These are phyloP conservation scores for Drosophila bocki DNA, from an alignment of 1,140 invertebrate species.

Conservation along the genomic window DNA sequence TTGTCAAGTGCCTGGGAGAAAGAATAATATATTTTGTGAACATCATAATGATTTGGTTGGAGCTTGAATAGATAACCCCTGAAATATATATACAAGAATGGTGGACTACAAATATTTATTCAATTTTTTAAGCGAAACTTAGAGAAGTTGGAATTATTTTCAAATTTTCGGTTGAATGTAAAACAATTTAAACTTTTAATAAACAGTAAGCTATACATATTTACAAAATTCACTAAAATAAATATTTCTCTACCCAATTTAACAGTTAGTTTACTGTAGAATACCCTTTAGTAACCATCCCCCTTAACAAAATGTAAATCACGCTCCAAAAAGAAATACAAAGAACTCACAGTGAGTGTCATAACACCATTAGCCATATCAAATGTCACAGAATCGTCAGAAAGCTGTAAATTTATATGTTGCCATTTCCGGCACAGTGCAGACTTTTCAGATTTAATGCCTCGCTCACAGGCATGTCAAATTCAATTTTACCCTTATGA, in stretches of 20 bases:
- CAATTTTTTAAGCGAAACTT: too few species aligned
- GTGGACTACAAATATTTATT: too few species aligned
- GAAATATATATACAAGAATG: not conserved
- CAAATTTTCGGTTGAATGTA: too few species aligned
- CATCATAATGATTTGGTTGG: conserved; percentile 8
- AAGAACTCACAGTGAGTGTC: conserved; percentile 35
- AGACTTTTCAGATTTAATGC: conserved; percentile 71
- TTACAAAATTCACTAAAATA: not conserved
- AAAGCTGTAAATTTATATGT: conserved; percentile 74
- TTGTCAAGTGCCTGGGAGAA: conserved; percentile 34
- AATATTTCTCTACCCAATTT: not conserved
- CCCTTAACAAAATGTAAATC: not conserved
- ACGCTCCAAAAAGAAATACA: not conserved
- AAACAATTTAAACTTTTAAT: not conserved
- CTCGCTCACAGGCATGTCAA: conserved; percentile 73
- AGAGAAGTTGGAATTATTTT: too few species aligned
- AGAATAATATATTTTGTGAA: conserved; percentile 8
- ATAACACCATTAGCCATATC: conserved; percentile 70
- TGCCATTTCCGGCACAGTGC: conserved; percentile 43
- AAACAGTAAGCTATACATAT: not conserved
- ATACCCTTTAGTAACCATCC: not conserved
- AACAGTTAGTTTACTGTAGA: not conserved
- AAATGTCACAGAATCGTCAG: conserved; percentile 59
- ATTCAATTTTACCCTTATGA: conserved; percentile 77
- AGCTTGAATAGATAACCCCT: not conserved